Evolutionary conservation across 2,113 vertebrate species (phyloP), one percentile per base, ranked within the genome.

Genomic region (Pterocles burchelli): DNA sequence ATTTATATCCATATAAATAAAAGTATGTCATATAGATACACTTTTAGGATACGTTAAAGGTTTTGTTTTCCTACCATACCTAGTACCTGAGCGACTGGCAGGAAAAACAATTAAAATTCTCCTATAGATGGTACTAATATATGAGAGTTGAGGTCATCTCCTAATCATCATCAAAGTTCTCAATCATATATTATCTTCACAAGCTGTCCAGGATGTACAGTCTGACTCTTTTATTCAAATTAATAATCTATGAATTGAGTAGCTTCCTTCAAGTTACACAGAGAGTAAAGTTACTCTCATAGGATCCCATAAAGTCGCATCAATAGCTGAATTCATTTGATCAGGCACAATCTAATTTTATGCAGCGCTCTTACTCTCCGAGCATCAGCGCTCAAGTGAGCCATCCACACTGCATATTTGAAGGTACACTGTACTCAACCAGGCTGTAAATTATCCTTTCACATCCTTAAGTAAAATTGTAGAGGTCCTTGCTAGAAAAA

Each of bases 361-460:
- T 59, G 78, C 67, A 73, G 11, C 49, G 17, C n/a, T 89, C 25
- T 52, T 62, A 7, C 19, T 33, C 33, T 80, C n/a, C 55, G 22
- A 41, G 29, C 46, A 76, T 48, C 63, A 33, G 67, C 83, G 74
- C 17, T 58, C 13, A 67, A 91, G 63, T 67, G 75, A 21, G 15
- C 25, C 90, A 77, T 66, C 79, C 68, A 84, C 48, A 6, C 10
- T 31, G 26, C 4, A 3, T 38, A 41, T 74, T 74, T 88, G n/a
- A 46, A 52, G 59, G 79, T 73, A 63, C 43, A 33, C n/a, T 11
- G 7, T 45, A 59, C 18, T 88, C 79, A 88, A 12, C 58, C 85
- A 49, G 80, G 68, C 51, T 75, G 19, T 85, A 91, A 95, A 95
- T 96, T 81, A 92, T 36, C 59, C 82, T 82, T 88, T 88, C 88